phyloP scores from a whole-genome alignment of 2,888 invertebrate genomes.

The Argyra leucocephala region DNA sequence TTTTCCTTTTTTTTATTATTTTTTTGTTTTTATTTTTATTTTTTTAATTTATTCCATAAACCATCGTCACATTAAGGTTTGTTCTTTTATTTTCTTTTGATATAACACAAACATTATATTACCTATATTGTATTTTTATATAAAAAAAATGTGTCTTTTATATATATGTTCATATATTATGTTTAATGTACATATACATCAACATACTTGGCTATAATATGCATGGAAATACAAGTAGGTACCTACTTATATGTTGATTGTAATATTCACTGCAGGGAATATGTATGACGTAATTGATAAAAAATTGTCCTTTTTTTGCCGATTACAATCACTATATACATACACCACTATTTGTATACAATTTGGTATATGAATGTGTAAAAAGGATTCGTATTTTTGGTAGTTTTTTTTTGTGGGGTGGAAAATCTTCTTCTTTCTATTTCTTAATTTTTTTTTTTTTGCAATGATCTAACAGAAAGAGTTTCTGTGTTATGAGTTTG shows the following conservation, averaged over 20 bases:
- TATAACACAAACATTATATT: not conserved
- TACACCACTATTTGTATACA: not conserved
- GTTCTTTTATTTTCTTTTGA: not conserved
- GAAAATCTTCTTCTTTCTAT: not conserved
- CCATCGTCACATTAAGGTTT: not conserved
- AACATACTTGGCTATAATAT: not conserved
- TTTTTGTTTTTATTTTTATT: too few relatives aligned
- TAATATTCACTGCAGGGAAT: not conserved
- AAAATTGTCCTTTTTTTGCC: not conserved
- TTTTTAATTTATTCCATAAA: too few relatives aligned
- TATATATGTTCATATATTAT: not conserved
- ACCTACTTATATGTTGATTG: not conserved
- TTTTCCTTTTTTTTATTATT: not conserved
- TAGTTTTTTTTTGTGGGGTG: too few relatives aligned
- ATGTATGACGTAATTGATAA: constrained; percentile 2
- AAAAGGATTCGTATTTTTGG: not conserved
- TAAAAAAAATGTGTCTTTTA: not conserved
- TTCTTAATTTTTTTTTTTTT: not conserved
- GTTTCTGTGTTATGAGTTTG: not conserved
- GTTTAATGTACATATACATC: not conserved
- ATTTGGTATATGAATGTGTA: not conserved
- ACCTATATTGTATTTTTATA: not conserved
- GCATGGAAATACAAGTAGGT: too few relatives aligned
- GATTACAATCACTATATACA: constrained; percentile 1
- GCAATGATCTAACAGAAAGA: not conserved